Evolutionary conservation across 2,797 vertebrate species (phyloP).

Genomic region (Dendrocincla tyrannina): DNA sequence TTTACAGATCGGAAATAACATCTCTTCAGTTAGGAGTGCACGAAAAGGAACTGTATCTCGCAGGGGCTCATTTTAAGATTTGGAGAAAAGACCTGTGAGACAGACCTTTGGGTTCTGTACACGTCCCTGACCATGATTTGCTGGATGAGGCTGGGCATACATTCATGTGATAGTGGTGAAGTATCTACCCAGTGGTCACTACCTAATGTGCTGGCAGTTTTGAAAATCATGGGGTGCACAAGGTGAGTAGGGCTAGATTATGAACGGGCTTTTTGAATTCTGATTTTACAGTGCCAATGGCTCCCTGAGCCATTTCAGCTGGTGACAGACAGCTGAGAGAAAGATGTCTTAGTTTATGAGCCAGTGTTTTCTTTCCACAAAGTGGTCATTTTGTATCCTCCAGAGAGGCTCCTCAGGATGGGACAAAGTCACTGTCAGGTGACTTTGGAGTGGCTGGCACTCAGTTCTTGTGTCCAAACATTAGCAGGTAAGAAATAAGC

Average conservation of each 20-base stretch:
- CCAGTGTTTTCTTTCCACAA: background rate
- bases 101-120: background rate
- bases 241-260: background rate
- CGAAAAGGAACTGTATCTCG: background rate
- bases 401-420: background rate
- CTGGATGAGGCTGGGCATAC: background rate
- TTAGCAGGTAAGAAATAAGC: background rate
- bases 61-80: background rate
- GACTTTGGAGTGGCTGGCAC: background rate
- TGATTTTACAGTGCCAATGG: background rate
- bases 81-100: background rate
- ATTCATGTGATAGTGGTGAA: background rate
- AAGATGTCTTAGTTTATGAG: background rate
- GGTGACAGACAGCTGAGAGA: background rate
- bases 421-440: background rate
- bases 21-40: background rate
- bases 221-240: background rate
- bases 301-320: background rate
- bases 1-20: background rate
- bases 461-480: background rate
- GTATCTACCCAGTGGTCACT: background rate
- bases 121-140: background rate
- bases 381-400: background rate
- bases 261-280: background rate
- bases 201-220: background rate